Percentiles rank a stretch among this genome's conserved stretches.
phyloP scores from a whole-genome alignment of 2,797 vertebrate species.

The Rhinophrynus dorsalis region DNA sequence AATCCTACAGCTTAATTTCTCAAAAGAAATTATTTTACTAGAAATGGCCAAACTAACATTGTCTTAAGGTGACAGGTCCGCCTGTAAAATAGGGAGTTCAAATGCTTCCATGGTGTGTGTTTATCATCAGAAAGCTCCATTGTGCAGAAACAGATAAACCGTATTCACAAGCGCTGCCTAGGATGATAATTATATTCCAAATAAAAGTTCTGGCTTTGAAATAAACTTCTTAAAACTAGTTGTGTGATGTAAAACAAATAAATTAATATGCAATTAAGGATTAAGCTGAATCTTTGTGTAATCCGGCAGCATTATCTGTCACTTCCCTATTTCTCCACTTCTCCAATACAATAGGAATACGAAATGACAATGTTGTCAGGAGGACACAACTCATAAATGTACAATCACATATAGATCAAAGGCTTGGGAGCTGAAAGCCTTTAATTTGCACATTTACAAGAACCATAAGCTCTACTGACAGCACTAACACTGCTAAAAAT shows the following conservation, averaged over 20 bases:
- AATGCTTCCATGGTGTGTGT: background rate
- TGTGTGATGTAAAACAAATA: conserved; percentile 13
- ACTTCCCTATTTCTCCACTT: background rate
- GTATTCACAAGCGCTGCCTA: background rate
- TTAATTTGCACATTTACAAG: background rate
- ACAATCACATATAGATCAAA: conserved; percentile 21
- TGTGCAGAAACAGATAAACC: background rate
- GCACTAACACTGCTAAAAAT: too few relatives aligned
- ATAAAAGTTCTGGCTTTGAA: conserved; percentile 23
- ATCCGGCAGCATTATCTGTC: background rate
- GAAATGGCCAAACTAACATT: too few relatives aligned
- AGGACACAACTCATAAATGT: conserved; percentile 15
- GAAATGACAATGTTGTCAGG: conserved; percentile 42
- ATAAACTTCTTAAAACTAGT: conserved; percentile 14
- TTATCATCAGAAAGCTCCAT: background rate
- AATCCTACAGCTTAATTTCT: too few relatives aligned
- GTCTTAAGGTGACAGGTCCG: too few relatives aligned
- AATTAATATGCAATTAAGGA: conserved; percentile 43
- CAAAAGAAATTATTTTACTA: too few relatives aligned
- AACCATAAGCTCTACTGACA: background rate
- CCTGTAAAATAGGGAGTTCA: background rate
- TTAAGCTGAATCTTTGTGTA: background rate
- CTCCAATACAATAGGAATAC: conserved; percentile 3
- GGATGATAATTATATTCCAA: conserved; percentile 15
- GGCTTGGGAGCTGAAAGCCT: background rate